These are phyloP conservation scores for Subanguina moxae DNA, from an alignment of 1,140 invertebrate genomes.

Conservation along the genomic window DNA sequence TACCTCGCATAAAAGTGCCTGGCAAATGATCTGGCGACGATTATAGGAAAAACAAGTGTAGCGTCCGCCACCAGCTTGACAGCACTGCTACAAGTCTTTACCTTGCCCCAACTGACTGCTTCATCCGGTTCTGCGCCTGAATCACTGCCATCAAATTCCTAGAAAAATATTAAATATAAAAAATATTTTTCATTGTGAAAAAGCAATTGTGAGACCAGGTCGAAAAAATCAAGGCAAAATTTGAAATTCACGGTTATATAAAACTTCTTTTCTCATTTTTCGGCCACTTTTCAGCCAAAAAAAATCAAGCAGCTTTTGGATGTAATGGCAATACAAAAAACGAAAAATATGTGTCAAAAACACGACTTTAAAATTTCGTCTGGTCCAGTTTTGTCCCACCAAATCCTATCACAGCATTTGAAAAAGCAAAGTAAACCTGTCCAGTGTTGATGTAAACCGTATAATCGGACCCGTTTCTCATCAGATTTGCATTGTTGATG, in stretches of 20 bases:
- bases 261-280: neutral
- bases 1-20: too few species aligned
- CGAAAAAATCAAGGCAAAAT: neutral
- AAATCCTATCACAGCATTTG: too few species aligned
- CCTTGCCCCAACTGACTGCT: slow-evolving; percentile 97
- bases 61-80: slow-evolving; percentile 93
- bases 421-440: slow-evolving; percentile 59
- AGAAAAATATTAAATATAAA: neutral
- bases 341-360: too few species aligned
- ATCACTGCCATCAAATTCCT: slow-evolving; percentile 96
- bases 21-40: slow-evolving; percentile 94
- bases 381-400: too few species aligned
- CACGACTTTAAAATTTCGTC: too few species aligned
- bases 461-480: slow-evolving; percentile 97
- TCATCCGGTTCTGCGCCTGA: slow-evolving; percentile 95
- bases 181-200: too few species aligned
- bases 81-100: slow-evolving; percentile 78
- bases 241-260: neutral
- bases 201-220: too few species aligned
- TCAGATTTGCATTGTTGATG: slow-evolving; percentile 93
- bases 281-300: neutral
- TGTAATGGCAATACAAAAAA: too few species aligned
- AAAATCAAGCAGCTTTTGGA: neutral
- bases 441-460: slow-evolving; percentile 94
- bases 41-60: slow-evolving; percentile 84